Conservation (phyloP, 2,113 vertebrate genomes). For the Campylomormyrus numenius region DNA sequence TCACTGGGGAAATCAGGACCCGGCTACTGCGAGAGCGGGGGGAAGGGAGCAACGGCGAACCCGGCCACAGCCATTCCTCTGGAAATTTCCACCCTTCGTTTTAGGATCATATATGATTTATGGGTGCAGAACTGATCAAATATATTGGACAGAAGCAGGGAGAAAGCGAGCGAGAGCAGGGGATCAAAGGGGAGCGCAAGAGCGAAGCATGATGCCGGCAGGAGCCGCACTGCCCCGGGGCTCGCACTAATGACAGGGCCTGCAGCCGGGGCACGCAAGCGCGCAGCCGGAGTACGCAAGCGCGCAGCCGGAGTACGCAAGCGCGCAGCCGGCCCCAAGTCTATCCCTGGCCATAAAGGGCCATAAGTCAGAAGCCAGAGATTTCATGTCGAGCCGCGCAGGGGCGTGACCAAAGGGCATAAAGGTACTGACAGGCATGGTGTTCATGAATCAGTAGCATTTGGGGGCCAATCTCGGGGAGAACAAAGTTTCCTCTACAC, state of each 20-base stretch:
- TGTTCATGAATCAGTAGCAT: background rate
- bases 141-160: background rate
- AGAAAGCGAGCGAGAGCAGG: background rate
- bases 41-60: background rate
- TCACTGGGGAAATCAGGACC: background rate
- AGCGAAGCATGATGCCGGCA: background rate
- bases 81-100: background rate
- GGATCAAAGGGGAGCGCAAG: background rate
- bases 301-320: background rate
- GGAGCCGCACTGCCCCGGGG: background rate
- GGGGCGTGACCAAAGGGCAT: background rate
- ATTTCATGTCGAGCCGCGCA: background rate
- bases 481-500: background rate
- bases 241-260: background rate
- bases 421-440: background rate
- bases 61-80: background rate
- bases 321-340: background rate
- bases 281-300: background rate
- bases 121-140: constrained; percentile 3
- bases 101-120: background rate
- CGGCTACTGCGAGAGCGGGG: background rate
- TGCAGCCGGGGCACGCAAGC: background rate
- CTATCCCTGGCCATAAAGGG: background rate
- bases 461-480: background rate
- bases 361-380: background rate